A percentile compares a stretch with the other conserved stretches of the same genome.
Conservation (phyloP, 2,888 invertebrate species). For the Cenopis cana region DNA sequence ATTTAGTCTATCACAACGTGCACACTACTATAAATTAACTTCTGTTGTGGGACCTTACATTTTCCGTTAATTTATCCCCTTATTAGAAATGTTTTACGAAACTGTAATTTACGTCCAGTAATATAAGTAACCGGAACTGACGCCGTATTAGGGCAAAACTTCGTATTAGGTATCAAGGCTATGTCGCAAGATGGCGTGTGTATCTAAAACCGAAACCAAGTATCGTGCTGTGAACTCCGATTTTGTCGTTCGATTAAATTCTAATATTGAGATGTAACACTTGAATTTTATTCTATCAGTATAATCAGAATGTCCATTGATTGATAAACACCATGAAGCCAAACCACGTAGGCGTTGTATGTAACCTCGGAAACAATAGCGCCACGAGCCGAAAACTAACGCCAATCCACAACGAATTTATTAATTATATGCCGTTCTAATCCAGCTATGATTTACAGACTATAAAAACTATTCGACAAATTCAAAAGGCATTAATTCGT, state of each 20-base stretch:
- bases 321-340: background rate
- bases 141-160: background rate
- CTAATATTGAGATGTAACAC: too few species aligned
- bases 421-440: slow-evolving; percentile 60
- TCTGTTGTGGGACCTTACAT: background rate
- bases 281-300: background rate
- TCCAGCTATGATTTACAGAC: slow-evolving; percentile 68
- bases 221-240: too few species aligned
- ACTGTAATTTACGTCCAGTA: background rate
- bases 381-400: slow-evolving; percentile 48
- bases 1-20: too few species aligned
- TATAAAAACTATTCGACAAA: slow-evolving; percentile 73
- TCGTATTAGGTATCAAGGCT: background rate
- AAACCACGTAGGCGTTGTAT: slow-evolving; percentile 11
- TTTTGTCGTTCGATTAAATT: background rate
- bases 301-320: background rate
- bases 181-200: background rate
- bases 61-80: background rate
- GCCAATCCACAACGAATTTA: slow-evolving; percentile 58
- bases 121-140: too few species aligned
- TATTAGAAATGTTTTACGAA: background rate
- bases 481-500: slow-evolving; percentile 74
- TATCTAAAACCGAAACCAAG: background rate
- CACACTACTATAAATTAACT: background rate
- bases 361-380: slow-evolving; percentile 37